Conservation (phyloP, 2,113 vertebrate genomes). For the Leptosomus discolor region DNA sequence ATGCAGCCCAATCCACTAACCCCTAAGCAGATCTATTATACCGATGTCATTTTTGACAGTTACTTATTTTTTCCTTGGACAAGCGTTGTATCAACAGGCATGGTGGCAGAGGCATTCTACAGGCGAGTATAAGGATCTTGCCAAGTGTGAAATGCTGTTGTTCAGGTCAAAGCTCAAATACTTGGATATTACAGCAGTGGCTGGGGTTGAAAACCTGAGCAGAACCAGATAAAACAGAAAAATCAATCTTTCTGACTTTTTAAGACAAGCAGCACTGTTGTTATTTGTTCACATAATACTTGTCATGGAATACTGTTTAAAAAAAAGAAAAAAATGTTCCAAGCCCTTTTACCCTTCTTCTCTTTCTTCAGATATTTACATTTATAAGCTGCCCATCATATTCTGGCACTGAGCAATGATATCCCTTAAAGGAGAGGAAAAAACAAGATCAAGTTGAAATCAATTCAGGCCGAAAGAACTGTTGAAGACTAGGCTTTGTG, state of each 20-base stretch:
- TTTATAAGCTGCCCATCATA: neutral
- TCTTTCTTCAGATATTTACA: neutral
- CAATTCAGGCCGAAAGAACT: neutral
- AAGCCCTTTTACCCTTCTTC: neutral
- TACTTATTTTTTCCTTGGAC: neutral
- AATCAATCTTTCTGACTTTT: slow-evolving; percentile 38
- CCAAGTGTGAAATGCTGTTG: slow-evolving; percentile 8
- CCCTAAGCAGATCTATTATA: neutral
- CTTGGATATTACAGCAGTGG: neutral
- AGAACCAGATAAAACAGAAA: neutral
- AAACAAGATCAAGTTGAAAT: slow-evolving; percentile 11
- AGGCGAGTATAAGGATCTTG: neutral
- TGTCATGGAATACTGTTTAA: neutral
- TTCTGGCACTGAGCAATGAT: neutral
- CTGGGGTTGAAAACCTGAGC: neutral
- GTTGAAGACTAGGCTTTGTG: neutral
- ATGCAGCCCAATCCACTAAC: neutral
- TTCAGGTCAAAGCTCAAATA: slow-evolving; percentile 8
- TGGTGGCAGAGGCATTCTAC: neutral
- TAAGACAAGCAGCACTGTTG: neutral
- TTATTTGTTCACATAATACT: slow-evolving; percentile 14
- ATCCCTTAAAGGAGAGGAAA: neutral
- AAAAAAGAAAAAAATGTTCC: neutral
- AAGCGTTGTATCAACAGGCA: neutral
- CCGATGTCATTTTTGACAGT: neutral